phyloP scores from a whole-genome alignment of 2,797 vertebrate species.

The Phataginus tricuspis region DNA sequence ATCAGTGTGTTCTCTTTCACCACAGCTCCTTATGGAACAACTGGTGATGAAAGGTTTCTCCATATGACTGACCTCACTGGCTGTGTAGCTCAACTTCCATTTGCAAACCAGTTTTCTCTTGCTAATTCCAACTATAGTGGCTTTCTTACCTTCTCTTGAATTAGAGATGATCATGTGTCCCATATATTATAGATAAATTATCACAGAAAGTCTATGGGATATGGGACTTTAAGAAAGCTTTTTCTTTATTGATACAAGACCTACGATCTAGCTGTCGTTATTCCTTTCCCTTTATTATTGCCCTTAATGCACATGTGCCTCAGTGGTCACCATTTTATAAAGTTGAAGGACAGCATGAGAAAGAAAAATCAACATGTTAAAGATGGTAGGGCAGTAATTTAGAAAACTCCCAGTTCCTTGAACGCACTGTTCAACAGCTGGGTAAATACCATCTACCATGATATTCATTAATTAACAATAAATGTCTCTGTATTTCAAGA shows the following conservation, averaged over 20 bases:
- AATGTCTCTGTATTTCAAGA: background rate
- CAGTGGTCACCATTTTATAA: background rate
- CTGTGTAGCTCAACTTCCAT: background rate
- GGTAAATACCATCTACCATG: background rate
- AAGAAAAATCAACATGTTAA: background rate
- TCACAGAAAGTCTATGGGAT: background rate
- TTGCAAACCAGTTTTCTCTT: background rate
- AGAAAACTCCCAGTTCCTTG: background rate
- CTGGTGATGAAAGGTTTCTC: background rate
- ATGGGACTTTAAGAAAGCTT: background rate
- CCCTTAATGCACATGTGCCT: background rate
- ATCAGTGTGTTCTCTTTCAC: background rate
- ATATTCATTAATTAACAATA: background rate
- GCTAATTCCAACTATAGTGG: background rate
- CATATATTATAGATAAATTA: background rate
- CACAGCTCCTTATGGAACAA: background rate
- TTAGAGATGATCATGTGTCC: background rate
- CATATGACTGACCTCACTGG: background rate
- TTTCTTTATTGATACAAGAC: background rate
- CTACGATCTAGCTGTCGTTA: background rate
- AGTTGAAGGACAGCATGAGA: background rate
- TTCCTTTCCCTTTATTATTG: background rate
- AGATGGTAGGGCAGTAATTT: fast-evolving
- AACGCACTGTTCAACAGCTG: background rate
- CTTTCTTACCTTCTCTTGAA: background rate